These are phyloP conservation scores for Pachypeltis micranthus DNA, from an alignment of 1,140 invertebrate species.

Conservation along the genomic window DNA sequence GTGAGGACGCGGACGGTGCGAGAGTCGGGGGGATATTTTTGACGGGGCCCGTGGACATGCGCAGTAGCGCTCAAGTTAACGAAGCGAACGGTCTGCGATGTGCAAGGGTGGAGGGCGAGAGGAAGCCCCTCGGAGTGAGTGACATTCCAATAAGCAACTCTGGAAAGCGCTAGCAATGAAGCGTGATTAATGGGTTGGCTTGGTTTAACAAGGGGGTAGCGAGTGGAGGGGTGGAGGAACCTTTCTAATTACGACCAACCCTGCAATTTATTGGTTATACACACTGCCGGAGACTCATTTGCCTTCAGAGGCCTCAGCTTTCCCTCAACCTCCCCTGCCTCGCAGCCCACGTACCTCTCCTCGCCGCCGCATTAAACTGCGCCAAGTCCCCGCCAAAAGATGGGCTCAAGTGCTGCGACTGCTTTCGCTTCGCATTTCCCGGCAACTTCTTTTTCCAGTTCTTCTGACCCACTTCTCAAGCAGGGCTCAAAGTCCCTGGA, in stretches of 20 bases:
- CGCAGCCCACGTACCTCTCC: no score
- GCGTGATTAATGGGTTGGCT: constrained; percentile 22
- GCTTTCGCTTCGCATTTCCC: no score
- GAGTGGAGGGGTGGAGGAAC: no score
- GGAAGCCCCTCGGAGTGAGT: constrained; percentile 12
- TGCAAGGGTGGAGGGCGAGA: not conserved
- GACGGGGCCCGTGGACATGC: constrained; percentile 5
- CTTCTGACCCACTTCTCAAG: no score
- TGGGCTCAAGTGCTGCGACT: no score
- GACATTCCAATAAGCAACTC: constrained; percentile 23
- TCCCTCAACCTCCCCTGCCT: not conserved
- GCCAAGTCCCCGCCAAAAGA: constrained; percentile 1
- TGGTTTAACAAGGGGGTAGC: constrained; percentile 21
- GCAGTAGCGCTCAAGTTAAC: constrained; percentile 5
- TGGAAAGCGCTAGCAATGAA: constrained; percentile 22
- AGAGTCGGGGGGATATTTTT: constrained; percentile 7
- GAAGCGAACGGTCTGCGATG: no score
- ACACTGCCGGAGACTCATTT: constrained; percentile 19
- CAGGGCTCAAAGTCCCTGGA: no score
- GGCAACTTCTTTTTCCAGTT: no score
- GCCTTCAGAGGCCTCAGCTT: constrained; percentile 7
- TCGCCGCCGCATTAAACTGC: constrained; percentile 5
- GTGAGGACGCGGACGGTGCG: not conserved
- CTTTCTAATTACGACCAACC: constrained; percentile 22
- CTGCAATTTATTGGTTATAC: constrained; percentile 23